phyloP scores from a whole-genome alignment of 2,797 vertebrate genomes.

The Microctenopoma stevenorrisi region DNA sequence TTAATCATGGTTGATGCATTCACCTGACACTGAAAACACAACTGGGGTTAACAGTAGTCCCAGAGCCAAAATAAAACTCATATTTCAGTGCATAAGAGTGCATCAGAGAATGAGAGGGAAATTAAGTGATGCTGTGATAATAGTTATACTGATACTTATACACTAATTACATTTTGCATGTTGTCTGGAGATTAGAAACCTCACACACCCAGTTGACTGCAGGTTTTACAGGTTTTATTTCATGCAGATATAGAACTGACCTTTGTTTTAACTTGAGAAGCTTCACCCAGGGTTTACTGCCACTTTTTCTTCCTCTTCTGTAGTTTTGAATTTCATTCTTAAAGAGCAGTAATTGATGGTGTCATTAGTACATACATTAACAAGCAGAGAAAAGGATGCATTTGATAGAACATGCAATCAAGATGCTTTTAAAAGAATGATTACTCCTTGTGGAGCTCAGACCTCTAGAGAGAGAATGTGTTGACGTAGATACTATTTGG shows the following conservation, averaged over 20 bases:
- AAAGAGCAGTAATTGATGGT: background rate
- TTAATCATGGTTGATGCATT: slow-evolving; percentile 51
- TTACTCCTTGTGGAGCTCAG: background rate
- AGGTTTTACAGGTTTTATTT: slow-evolving; percentile 63
- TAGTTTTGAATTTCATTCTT: background rate
- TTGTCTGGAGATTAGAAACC: slow-evolving; percentile 68
- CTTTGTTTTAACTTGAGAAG: slow-evolving; percentile 10
- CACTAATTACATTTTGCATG: slow-evolving; percentile 76
- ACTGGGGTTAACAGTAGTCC: slow-evolving; percentile 50
- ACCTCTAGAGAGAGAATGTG: background rate
- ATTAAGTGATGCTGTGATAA: slow-evolving; percentile 43
- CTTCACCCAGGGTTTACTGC: background rate
- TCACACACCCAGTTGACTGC: slow-evolving; percentile 53
- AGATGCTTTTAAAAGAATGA: background rate
- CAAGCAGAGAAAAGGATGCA: no score
- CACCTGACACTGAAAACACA: slow-evolving; percentile 51
- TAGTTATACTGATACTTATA: slow-evolving; percentile 58
- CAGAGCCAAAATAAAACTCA: slow-evolving; percentile 47
- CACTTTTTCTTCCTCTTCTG: background rate
- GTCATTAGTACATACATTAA: no score
- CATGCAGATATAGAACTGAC: slow-evolving; percentile 43
- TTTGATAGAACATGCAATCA: background rate
- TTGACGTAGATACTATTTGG: background rate
- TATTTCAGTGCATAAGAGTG: slow-evolving; percentile 44
- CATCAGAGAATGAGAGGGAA: slow-evolving; percentile 33